Conservation (phyloP, 2,797 vertebrate genomes). For the Peromyscus melanophrys region DNA sequence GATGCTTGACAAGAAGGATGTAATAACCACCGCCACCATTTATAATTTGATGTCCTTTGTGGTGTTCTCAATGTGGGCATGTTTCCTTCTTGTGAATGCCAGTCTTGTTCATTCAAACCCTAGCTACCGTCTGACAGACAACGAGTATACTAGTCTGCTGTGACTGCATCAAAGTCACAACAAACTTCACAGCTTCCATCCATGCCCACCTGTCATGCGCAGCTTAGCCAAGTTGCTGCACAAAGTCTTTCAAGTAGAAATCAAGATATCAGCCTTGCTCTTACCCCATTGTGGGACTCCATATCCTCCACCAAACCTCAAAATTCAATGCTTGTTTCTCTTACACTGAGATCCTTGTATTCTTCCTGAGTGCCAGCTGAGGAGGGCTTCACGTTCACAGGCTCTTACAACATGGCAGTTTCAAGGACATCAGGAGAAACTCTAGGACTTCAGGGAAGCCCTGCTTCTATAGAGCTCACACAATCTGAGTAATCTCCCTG, state of each 20-base stretch:
- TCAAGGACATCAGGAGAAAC: neutral
- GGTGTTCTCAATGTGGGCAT: constrained; percentile 14
- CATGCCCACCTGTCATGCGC: neutral
- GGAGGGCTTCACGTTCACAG: neutral
- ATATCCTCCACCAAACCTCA: neutral
- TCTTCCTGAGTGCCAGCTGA: neutral
- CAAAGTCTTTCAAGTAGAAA: neutral
- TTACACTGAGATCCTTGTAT: neutral
- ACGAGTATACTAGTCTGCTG: neutral
- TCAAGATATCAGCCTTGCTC: neutral
- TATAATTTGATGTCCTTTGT: constrained; percentile 73
- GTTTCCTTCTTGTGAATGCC: constrained; percentile 45
- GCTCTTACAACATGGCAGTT: neutral
- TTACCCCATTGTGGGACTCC: neutral
- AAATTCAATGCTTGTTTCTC: neutral
- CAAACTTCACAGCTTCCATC: neutral
- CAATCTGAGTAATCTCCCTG: constrained; percentile 19
- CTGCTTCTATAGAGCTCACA: neutral
- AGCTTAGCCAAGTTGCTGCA: neutral
- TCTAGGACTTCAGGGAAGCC: neutral
- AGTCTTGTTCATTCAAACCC: constrained; percentile 25
- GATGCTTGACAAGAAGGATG: constrained; percentile 70
- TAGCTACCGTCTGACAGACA: neutral
- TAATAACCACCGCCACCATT: constrained; percentile 69
- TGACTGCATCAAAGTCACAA: neutral